Base-by-base conservation (phyloP, 2,888 invertebrate species). In the Hymenopus coronatus region DNA sequence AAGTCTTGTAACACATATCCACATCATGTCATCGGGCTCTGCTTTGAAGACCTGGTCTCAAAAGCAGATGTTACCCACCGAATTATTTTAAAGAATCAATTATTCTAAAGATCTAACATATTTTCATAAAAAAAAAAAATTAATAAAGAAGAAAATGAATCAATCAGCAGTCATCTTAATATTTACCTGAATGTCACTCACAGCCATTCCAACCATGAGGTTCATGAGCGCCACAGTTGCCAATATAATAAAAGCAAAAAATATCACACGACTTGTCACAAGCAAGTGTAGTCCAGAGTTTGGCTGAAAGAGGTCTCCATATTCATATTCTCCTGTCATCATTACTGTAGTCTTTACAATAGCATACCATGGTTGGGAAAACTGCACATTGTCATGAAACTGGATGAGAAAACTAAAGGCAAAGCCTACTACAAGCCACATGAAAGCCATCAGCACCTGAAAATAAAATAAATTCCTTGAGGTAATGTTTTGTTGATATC, bases 281-380 rank as follows among this genome's bases (percentile, higher is more conserved):
- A 91, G 91, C 46, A 92, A 90, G 40, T 88, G 89, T 14, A 82
- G 33, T 12, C 15, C 87, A 8, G 54, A 33, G 3, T 84, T 83
- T 28, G 91, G 90, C 70, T 70, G 91, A 91, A 94, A 94, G 88
- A 94, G 92, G 87, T 93, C 93, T 28, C 92, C 92, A 91, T 94
- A 94, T 91, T 94, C 94, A 91, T 94, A 94, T 91, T 95, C 95
- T 28, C 95, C 95, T 92, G 94, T 94, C 94, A 95, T 95, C 95
- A 95, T 95, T 82, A 95, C 95, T 82, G 94, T 92, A 28, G 94
- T 95, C 91, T 94, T 94, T 81, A 94, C 93, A 82, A 95, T 90
- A 9, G 94, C 92, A 28, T 92, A 92, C 92, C 93, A 93, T 0
- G 93, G 93, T 91, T 93, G 92, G 15, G 91, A 91, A 90, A 94